Evolutionary conservation across 1,140 invertebrate genomes (phyloP).

Genomic region (Tetragonula clypearis): DNA sequence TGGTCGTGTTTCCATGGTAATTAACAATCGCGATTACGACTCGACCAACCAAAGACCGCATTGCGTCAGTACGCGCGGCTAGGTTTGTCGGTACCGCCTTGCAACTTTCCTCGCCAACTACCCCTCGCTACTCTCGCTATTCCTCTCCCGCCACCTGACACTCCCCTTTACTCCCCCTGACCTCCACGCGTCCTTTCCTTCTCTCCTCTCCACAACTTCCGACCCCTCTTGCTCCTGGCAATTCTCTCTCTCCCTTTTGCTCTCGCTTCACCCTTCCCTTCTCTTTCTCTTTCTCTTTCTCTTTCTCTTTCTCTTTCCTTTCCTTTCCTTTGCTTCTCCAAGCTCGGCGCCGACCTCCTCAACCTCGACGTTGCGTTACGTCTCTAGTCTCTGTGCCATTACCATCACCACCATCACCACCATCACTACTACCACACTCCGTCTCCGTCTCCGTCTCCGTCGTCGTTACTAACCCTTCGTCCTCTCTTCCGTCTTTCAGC

Average conservation of each 20-base stretch:
- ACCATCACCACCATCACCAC: background rate
- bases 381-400: background rate
- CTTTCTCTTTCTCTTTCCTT: background rate
- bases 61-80: conserved; percentile 54
- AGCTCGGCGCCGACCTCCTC: background rate
- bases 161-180: conserved; percentile 31
- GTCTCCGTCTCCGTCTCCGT: background rate
- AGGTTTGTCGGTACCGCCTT: conserved; percentile 62
- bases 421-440: no score
- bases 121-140: background rate
- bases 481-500: background rate
- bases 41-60: conserved; percentile 52
- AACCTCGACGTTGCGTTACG: background rate
- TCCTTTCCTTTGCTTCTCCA: background rate
- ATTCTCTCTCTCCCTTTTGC: no score
- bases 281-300: background rate
- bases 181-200: conserved; percentile 11
- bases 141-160: background rate
- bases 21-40: conserved; percentile 55
- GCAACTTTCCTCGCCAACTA: conserved; percentile 66
- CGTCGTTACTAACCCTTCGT: background rate
- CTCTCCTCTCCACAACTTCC: background rate
- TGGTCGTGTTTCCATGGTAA: conserved; percentile 43
- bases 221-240: background rate
- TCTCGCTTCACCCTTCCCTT: background rate